phyloP scores from a whole-genome alignment of 1,140 invertebrate genomes.

The Heterodera schachtii region DNA sequence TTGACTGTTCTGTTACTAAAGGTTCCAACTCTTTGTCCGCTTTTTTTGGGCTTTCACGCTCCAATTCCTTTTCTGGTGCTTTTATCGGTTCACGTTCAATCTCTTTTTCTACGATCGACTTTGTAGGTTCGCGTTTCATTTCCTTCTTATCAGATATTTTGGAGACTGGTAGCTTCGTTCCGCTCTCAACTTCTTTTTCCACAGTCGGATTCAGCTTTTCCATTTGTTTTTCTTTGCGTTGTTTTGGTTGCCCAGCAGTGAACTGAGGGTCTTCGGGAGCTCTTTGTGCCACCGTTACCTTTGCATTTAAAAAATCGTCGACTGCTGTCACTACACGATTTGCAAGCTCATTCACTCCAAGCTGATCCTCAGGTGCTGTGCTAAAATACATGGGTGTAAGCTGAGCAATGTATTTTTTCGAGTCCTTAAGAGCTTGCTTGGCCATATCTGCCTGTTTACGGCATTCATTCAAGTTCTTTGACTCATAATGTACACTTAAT shows the following conservation, averaged over 20 bases:
- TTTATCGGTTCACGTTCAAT: neutral
- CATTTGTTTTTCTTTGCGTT: too few species aligned
- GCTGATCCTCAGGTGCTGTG: neutral
- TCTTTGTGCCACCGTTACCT: too few species aligned
- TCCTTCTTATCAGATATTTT: neutral
- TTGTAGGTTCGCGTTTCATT: neutral
- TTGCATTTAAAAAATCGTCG: too few species aligned
- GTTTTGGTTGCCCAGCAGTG: too few species aligned
- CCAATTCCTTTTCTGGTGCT: neutral
- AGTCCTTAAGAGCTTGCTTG: neutral
- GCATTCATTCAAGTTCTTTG: neutral
- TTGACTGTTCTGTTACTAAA: too few species aligned
- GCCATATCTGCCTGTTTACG: neutral
- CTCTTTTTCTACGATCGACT: neutral
- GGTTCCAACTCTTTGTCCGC: too few species aligned
- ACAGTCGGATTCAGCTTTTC: neutral
- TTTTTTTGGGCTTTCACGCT: neutral
- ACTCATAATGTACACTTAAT: neutral
- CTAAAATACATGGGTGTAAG: neutral
- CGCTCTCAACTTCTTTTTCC: too few species aligned
- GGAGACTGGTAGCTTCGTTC: neutral
- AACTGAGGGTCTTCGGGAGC: too few species aligned
- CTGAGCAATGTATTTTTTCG: neutral
- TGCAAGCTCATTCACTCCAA: neutral
- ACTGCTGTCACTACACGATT: neutral